These are phyloP conservation scores for Rhinoptilus africanus DNA, from an alignment of 2,113 vertebrate species.

Conservation along the genomic window DNA sequence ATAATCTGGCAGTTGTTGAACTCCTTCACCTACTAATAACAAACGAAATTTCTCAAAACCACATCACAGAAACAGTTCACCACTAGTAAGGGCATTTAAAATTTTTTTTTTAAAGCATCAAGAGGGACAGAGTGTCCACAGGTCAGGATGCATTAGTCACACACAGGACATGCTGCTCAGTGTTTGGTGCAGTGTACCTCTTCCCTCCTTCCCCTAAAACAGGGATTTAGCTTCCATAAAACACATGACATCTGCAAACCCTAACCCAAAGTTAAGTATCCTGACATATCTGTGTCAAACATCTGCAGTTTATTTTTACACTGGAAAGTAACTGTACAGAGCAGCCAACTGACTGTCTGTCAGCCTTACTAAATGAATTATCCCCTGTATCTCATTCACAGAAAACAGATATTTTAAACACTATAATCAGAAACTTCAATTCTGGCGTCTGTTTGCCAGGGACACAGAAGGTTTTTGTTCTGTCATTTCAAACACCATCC, in stretches of 20 bases:
- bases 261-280: constrained; percentile 5
- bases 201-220: neutral
- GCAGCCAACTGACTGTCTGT: constrained; percentile 22
- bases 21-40: neutral
- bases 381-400: neutral
- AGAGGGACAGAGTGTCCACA: neutral
- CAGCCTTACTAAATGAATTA: constrained; percentile 4
- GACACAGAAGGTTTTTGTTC: neutral
- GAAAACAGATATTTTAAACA: neutral
- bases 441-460: neutral
- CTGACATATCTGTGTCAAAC: constrained; percentile 26
- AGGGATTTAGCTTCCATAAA: neutral
- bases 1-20: neutral
- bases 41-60: neutral
- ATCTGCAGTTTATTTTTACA: constrained; percentile 49
- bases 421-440: neutral
- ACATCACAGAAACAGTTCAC: neutral
- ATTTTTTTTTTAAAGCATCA: neutral
- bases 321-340: neutral
- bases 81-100: neutral
- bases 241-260: constrained; percentile 10
- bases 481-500: neutral
- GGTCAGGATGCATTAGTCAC: neutral
- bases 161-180: neutral
- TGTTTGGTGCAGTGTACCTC: neutral